Percentiles rank a stretch among this genome's conserved stretches.
These are phyloP conservation scores for Mungos mungo DNA, from an alignment of 2,113 vertebrate species.

Conservation along the genomic window DNA sequence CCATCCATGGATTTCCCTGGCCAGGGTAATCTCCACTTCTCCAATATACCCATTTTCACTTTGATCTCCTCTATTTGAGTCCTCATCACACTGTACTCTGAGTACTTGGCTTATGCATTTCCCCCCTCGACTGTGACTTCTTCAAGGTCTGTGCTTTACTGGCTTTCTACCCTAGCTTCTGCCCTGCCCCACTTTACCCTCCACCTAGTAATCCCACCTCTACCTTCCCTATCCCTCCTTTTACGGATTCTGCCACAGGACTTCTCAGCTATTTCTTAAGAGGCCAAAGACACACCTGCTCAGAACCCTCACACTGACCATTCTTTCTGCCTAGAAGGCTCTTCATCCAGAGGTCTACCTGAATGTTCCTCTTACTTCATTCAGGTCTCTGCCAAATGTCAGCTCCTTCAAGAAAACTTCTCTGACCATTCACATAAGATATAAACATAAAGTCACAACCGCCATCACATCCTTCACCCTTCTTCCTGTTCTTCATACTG, in stretches of 20 bases:
- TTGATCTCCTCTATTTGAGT: neutral
- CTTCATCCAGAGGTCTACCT: neutral
- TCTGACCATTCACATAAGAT: neutral
- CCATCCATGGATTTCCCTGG: neutral
- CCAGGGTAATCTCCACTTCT: neutral
- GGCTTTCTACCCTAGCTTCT: neutral
- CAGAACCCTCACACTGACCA: neutral
- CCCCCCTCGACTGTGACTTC: neutral
- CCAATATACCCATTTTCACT: neutral
- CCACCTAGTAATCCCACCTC: neutral
- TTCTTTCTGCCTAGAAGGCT: neutral
- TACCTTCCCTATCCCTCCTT: neutral
- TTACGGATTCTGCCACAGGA: neutral
- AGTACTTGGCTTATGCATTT: neutral
- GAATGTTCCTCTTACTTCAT: neutral
- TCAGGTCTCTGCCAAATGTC: neutral
- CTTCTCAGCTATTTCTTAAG: neutral
- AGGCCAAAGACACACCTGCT: neutral
- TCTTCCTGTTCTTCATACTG: neutral
- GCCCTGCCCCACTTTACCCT: neutral
- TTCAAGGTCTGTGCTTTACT: neutral
- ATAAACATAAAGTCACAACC: neutral
- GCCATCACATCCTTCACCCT: neutral
- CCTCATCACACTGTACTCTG: neutral
- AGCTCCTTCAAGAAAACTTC: neutral